These are phyloP conservation scores for Sylvia borin DNA, from an alignment of 2,797 vertebrate species.

Conservation along the genomic window DNA sequence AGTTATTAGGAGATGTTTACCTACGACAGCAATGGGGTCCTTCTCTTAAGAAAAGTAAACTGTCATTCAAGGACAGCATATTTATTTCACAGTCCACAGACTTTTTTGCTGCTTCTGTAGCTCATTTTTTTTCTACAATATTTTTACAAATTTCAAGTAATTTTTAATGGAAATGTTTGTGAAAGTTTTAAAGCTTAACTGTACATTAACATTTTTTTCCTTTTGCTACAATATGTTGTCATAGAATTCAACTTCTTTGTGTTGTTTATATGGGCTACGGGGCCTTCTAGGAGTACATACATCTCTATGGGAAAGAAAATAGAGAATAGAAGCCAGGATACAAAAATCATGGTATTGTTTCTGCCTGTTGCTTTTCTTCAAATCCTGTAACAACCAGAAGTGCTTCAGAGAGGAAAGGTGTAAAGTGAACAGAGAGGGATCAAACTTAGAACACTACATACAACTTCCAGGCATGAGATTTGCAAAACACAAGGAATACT, in stretches of 20 bases:
- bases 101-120: not conserved
- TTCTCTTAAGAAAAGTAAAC: not conserved
- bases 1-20: not conserved
- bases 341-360: not conserved
- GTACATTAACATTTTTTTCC: not conserved
- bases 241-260: not conserved
- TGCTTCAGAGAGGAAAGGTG: not conserved
- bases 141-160: not conserved
- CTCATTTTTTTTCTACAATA: not conserved
- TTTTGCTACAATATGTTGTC: not conserved
- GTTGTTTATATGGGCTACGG: not conserved
- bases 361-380: not conserved
- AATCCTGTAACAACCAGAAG: not conserved
- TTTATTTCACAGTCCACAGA: not conserved
- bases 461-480: not conserved
- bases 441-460: not conserved
- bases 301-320: not conserved
- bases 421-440: not conserved
- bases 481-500: not conserved
- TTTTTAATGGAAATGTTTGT: not conserved
- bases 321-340: not conserved
- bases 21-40: not conserved
- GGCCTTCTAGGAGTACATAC: not conserved
- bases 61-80: not conserved
- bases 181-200: not conserved